A percentile compares a stretch with the other conserved stretches of the same genome.
Conservation (phyloP, 2,113 vertebrate species). For the Calonectris borealis region DNA sequence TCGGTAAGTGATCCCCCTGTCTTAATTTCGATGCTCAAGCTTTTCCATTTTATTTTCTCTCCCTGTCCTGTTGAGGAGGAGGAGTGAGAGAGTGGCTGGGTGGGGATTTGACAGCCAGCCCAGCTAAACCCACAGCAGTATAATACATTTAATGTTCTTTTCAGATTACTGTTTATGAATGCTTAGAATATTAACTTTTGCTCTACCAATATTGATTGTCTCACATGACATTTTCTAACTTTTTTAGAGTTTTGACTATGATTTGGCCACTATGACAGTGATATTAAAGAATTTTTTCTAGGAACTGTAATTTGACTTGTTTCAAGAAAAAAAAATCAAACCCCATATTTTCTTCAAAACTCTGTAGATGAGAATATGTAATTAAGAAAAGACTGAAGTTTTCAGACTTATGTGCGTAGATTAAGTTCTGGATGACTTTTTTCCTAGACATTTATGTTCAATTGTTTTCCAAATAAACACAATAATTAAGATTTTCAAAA, state of each 20-base stretch:
- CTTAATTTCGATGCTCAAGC: background rate
- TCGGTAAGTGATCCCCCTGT: background rate
- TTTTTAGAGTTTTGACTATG: background rate
- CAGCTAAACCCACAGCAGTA: background rate
- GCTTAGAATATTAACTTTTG: background rate
- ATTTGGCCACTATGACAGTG: background rate
- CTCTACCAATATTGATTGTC: background rate
- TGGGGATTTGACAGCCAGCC: background rate
- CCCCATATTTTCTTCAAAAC: background rate
- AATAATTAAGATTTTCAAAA: background rate
- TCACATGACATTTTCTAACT: background rate
- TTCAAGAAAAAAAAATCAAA: background rate
- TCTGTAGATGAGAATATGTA: background rate
- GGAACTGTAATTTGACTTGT: background rate
- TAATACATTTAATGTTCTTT: background rate
- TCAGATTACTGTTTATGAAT: background rate
- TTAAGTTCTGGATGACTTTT: background rate
- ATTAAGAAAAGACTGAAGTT: background rate
- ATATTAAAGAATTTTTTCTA: background rate
- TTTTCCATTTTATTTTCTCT: background rate
- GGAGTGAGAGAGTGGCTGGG: background rate
- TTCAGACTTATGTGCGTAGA: fast-evolving
- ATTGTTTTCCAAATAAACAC: background rate
- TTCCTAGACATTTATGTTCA: background rate
- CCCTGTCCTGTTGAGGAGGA: background rate